Evolutionary conservation across 2,113 vertebrate species (phyloP).

Genomic region (Ginglymostoma cirratum): DNA sequence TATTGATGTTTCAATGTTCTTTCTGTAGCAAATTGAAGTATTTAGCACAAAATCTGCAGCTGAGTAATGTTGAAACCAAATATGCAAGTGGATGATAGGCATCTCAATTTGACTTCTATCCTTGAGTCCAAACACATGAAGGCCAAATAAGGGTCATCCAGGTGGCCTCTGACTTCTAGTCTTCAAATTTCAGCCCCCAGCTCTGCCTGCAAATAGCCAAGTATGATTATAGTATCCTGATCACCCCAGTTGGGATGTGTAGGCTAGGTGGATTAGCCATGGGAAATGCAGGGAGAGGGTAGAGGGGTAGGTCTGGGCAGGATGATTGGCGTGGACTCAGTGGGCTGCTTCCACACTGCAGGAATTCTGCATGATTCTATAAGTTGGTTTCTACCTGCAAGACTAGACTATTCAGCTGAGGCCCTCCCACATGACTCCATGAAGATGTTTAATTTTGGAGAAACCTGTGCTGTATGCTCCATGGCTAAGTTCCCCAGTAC

Average conservation of each 20-base stretch:
- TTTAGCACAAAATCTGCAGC: too few species aligned
- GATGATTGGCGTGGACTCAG: too few species aligned
- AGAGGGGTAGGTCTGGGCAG: too few species aligned
- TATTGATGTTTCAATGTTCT: not conserved
- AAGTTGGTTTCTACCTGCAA: not conserved
- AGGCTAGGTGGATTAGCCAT: too few species aligned
- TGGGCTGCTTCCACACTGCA: too few species aligned
- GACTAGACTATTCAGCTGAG: not conserved
- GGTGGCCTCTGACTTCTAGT: too few species aligned
- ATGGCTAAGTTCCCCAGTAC: not conserved
- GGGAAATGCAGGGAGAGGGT: too few species aligned
- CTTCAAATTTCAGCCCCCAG: too few species aligned
- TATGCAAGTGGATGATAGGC: not conserved
- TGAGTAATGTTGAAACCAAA: not conserved
- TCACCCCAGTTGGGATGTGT: not conserved
- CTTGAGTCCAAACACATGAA: not conserved
- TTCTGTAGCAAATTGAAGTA: not conserved
- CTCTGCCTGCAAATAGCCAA: not conserved
- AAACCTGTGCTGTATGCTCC: not conserved
- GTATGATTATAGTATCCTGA: not conserved
- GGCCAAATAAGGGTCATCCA: not conserved
- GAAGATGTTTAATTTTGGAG: not conserved
- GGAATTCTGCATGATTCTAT: too few species aligned
- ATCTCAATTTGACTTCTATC: not conserved
- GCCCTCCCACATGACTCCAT: not conserved